Conservation (phyloP, 2,797 vertebrate species). For the Steatocranus sp. region DNA sequence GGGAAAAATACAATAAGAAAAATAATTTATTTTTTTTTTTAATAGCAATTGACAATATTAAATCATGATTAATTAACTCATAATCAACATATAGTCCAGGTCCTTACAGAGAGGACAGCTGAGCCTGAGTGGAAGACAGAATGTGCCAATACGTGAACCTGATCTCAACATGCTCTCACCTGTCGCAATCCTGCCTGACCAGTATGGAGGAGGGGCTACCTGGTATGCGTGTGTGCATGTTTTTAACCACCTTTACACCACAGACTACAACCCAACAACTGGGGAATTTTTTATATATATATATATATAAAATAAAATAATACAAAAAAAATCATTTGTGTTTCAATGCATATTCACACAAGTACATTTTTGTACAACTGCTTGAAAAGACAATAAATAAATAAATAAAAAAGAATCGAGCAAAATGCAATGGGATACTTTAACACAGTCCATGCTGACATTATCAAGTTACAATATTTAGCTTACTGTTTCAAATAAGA, state of each 20-base stretch:
- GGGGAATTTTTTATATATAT: not conserved
- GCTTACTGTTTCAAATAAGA: not conserved
- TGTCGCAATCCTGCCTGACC: conserved; percentile 72
- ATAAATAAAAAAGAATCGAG: no score
- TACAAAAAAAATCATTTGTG: no score
- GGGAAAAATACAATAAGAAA: not conserved
- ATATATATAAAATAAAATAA: no score
- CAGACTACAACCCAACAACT: not conserved
- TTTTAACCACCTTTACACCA: not conserved
- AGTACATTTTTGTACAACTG: no score
- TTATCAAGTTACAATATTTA: not conserved
- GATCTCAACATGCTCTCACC: conserved; percentile 67
- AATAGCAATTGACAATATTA: not conserved
- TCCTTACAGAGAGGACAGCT: conserved; percentile 17
- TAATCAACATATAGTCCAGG: not conserved
- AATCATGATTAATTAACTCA: not conserved
- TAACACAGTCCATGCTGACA: not conserved
- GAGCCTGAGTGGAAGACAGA: conserved; percentile 3
- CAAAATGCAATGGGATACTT: not conserved
- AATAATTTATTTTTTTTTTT: not conserved
- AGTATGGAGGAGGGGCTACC: conserved; percentile 65
- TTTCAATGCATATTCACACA: no score
- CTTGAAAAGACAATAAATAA: no score
- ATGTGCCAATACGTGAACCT: conserved; percentile 31
- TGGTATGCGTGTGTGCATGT: not conserved